Conservation (phyloP, 2,113 vertebrate genomes). For the Aix galericulata region DNA sequence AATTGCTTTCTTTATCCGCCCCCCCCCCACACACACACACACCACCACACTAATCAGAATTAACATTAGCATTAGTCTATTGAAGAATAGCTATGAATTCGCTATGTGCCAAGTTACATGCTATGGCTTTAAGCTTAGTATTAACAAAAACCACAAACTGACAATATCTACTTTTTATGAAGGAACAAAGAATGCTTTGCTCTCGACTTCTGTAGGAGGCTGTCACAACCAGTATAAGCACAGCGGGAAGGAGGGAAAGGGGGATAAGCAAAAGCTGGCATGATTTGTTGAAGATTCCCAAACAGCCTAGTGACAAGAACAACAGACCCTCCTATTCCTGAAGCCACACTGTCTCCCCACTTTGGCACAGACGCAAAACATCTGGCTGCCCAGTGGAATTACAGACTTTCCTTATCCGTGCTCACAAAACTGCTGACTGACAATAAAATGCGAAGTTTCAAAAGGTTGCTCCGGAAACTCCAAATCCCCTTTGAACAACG, state of each 20-base stretch:
- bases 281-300: neutral
- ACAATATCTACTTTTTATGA: neutral
- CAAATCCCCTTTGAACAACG: neutral
- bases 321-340: neutral
- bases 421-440: slow-evolving; percentile 1
- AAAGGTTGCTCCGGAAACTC: neutral
- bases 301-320: neutral
- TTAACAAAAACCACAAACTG: neutral
- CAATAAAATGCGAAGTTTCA: neutral
- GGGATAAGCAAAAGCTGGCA: slow-evolving; percentile 9
- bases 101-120: neutral
- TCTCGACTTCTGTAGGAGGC: neutral
- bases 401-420: neutral
- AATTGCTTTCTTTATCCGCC: neutral
- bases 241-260: neutral
- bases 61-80: neutral
- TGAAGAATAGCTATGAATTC: neutral
- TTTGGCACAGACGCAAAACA: slow-evolving; percentile 25
- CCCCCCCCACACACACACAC: neutral
- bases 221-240: neutral
- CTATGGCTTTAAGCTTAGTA: neutral
- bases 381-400: slow-evolving; percentile 8
- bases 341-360: neutral
- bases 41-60: neutral
- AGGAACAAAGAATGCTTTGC: neutral